Percentiles rank a stretch among this genome's conserved stretches.
Conservation (phyloP, 1,140 invertebrate genomes). For the Ylistrum balloti region DNA sequence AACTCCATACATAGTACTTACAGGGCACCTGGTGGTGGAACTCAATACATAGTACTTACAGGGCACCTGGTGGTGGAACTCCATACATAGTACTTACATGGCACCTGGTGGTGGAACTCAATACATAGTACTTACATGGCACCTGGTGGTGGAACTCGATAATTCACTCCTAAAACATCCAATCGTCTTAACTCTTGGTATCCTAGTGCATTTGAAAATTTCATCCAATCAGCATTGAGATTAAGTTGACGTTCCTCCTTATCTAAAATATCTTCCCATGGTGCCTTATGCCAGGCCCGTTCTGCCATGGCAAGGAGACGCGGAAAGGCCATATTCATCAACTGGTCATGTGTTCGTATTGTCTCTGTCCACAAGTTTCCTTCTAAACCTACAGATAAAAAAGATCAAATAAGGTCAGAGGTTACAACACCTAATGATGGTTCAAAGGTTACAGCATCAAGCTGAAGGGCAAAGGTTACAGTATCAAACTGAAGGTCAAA, state of each 20-base stretch:
- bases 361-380: conserved; percentile 67
- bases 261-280: conserved; percentile 67
- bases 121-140: conserved; percentile 67
- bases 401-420: neutral
- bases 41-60: too few relatives aligned
- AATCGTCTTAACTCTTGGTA: conserved; percentile 73
- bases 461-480: too few relatives aligned
- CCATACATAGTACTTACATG: too few relatives aligned
- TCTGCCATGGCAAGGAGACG: conserved; percentile 73
- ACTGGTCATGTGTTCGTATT: conserved; percentile 59
- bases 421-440: neutral
- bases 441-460: neutral
- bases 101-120: too few relatives aligned
- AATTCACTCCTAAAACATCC: conserved; percentile 67
- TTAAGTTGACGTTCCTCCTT: conserved; percentile 35
- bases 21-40: too few relatives aligned
- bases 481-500: too few relatives aligned
- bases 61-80: too few relatives aligned
- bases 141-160: conserved; percentile 74
- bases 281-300: conserved; percentile 71
- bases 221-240: conserved; percentile 68
- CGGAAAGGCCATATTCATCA: conserved; percentile 71
- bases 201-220: conserved; percentile 75
- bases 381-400: conserved; percentile 61
- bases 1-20: too few relatives aligned